Evolutionary conservation across 2,113 vertebrate genomes (phyloP).

Genomic region (Ctenomys sociabilis): DNA sequence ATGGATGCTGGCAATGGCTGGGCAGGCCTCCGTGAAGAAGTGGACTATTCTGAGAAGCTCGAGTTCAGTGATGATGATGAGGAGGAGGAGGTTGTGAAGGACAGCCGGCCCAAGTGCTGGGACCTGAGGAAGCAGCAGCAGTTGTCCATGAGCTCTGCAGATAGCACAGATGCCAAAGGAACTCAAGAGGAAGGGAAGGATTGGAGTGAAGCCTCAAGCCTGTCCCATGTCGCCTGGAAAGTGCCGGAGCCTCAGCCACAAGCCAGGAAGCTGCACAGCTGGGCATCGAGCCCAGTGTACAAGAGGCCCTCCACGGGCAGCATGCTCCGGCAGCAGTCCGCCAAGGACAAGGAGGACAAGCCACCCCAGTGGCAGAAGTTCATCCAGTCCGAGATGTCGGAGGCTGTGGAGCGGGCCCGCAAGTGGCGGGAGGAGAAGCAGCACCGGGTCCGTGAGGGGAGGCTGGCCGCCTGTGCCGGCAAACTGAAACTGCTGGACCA

Average conservation of each 20-base stretch:
- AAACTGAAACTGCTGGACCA: slow-evolving; percentile 98
- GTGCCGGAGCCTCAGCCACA: slow-evolving; percentile 86
- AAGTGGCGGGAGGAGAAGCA: slow-evolving; percentile 96
- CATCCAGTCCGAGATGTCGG: slow-evolving; percentile 93
- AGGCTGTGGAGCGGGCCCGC: slow-evolving; percentile 96
- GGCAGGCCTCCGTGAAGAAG: slow-evolving; percentile 99
- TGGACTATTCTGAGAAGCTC: slow-evolving; percentile 97
- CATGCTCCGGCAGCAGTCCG: slow-evolving; percentile 86
- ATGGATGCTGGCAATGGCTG: slow-evolving; percentile 96
- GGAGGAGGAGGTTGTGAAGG: slow-evolving; percentile 93
- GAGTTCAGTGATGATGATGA: slow-evolving; percentile 99
- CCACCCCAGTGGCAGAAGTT: slow-evolving; percentile 92
- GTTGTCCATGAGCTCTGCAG: slow-evolving; percentile 91
- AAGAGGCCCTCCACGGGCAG: slow-evolving; percentile 85
- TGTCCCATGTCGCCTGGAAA: slow-evolving; percentile 84
- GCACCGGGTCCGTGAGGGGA: slow-evolving; percentile 93
- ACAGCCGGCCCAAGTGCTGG: slow-evolving; percentile 94
- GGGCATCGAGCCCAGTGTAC: slow-evolving; percentile 87
- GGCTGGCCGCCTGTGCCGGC: slow-evolving; percentile 95
- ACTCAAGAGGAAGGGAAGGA: slow-evolving; percentile 89
- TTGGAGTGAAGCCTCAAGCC: slow-evolving; percentile 80
- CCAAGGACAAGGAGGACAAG: slow-evolving; percentile 93
- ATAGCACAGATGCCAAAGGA: slow-evolving; percentile 90
- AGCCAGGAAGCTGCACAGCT: slow-evolving; percentile 89
- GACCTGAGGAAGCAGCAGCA: slow-evolving; percentile 90